Evolutionary conservation across 2,113 vertebrate genomes (phyloP).

Genomic region (Vimba vimba): DNA sequence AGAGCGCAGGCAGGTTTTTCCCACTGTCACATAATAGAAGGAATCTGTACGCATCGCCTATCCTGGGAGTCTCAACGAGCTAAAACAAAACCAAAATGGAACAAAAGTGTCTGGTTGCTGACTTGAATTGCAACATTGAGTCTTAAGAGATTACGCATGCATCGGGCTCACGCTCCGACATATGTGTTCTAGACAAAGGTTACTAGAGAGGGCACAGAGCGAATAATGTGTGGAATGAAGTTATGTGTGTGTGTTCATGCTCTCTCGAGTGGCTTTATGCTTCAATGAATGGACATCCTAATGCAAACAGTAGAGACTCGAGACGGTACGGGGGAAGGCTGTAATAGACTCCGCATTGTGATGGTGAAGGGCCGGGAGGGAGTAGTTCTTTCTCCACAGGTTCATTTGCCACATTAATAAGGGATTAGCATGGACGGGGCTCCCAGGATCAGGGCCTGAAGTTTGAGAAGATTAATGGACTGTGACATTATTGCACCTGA

Average conservation of each 20-base stretch:
- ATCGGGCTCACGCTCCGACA: background rate
- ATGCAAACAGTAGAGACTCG: conserved; percentile 33
- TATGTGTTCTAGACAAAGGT: conserved; percentile 52
- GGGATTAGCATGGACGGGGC: conserved; percentile 77
- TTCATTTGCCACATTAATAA: conserved; percentile 83
- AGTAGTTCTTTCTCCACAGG: conserved; percentile 78
- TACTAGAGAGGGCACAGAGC: conserved; percentile 45
- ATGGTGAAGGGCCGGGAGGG: conserved; percentile 78
- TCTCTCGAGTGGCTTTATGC: conserved; percentile 39
- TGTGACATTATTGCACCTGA: conserved; percentile 85
- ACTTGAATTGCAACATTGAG: conserved; percentile 36
- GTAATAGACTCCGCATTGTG: conserved; percentile 72
- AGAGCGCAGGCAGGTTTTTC: conserved; percentile 6
- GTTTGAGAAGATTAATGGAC: conserved; percentile 87
- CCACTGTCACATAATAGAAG: conserved; percentile 58
- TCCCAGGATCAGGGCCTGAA: conserved; percentile 68
- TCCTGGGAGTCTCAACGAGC: background rate
- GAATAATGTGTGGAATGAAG: conserved; percentile 37
- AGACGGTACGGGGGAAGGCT: conserved; percentile 33
- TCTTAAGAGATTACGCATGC: conserved; percentile 32
- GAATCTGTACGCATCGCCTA: conserved; percentile 50
- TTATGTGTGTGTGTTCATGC: conserved; percentile 3
- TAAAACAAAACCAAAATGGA: conserved; percentile 30
- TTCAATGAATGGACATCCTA: conserved; percentile 42
- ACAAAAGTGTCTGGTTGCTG: conserved; percentile 38